Percentiles rank a stretch among this genome's conserved stretches.
These are phyloP conservation scores for Halcyon malimbica DNA, from an alignment of 2,113 vertebrate genomes.

Conservation along the genomic window DNA sequence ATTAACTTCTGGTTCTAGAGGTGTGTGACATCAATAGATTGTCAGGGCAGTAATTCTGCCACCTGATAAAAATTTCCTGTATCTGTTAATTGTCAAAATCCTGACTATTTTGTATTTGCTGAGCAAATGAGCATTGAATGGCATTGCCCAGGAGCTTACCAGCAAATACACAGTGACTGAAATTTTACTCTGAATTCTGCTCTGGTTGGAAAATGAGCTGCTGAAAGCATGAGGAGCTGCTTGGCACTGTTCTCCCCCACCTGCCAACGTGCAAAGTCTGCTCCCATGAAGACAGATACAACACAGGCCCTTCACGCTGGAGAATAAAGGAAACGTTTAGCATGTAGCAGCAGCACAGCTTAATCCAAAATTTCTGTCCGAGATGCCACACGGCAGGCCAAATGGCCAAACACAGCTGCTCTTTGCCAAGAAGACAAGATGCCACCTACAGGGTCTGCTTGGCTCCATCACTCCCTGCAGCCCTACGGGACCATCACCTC, in stretches of 20 bases:
- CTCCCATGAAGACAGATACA: neutral
- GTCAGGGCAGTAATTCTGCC: neutral
- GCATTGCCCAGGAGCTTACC: neutral
- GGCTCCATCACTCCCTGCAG: neutral
- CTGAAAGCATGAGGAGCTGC: neutral
- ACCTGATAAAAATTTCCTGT: neutral
- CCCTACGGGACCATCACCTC: neutral
- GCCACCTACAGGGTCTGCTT: neutral
- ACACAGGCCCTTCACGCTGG: fast-evolving
- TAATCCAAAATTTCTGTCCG: neutral
- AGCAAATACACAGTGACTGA: neutral
- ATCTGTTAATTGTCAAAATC: neutral
- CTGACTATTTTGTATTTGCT: neutral
- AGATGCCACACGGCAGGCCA: neutral
- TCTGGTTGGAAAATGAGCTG: neutral
- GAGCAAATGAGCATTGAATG: neutral
- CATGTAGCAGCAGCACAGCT: neutral
- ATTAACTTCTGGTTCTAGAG: neutral
- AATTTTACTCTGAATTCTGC: neutral
- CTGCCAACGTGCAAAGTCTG: neutral
- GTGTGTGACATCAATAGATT: neutral
- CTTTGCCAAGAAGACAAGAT: neutral
- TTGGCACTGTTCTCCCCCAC: neutral
- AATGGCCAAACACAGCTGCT: neutral
- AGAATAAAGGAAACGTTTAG: neutral